Conservation (phyloP, 2,888 invertebrate species). For the Halictus ligatus region DNA sequence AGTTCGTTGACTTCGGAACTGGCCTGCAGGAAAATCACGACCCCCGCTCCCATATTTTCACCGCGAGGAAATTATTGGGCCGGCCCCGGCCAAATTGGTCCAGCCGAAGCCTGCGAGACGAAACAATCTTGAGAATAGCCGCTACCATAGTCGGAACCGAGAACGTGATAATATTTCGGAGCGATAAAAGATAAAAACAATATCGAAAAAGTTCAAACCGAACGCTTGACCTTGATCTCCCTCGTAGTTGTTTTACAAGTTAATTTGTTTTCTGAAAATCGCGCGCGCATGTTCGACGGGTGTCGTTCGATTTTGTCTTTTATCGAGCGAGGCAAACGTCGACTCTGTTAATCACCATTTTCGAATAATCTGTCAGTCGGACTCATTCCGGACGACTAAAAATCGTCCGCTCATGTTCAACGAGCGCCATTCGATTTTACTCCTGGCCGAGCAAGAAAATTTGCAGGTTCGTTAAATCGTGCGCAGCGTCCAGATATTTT, state of each 20-base stretch:
- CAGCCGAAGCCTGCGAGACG: neutral
- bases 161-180: neutral
- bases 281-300: no score
- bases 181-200: no score
- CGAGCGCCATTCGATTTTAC: neutral
- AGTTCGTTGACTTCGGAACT: slow-evolving; percentile 17
- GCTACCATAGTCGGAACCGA: neutral
- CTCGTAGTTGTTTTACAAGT: no score
- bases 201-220: no score
- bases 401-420: neutral
- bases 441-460: neutral
- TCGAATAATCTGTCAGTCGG: neutral
- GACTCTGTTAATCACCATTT: no score
- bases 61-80: neutral
- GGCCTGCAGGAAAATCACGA: neutral
- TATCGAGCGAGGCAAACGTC: no score
- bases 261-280: no score
- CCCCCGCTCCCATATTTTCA: neutral
- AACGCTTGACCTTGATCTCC: no score
- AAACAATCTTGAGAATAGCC: neutral
- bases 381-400: neutral
- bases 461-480: neutral
- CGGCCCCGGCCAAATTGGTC: neutral
- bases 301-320: no score
- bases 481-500: neutral